Evolutionary conservation across 2,797 vertebrate species (phyloP).

Genomic region (Coluber constrictor): DNA sequence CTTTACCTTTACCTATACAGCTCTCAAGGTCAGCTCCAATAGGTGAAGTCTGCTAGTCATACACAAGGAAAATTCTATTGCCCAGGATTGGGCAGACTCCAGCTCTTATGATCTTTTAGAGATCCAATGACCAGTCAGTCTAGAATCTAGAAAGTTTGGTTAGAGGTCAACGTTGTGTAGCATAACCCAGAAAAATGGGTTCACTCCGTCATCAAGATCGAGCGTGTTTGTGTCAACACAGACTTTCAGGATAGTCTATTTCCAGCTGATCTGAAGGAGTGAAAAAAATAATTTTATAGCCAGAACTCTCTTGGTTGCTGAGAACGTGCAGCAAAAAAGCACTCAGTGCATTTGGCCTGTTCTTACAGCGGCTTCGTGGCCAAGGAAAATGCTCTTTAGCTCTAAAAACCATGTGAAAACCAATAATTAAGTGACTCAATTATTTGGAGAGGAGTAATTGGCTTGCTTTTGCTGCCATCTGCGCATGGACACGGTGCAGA

Average conservation of each 20-base stretch:
- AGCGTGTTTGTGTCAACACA: neutral
- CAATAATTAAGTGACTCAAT: constrained; percentile 48
- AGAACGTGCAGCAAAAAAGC: neutral
- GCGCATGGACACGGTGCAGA: constrained; percentile 9
- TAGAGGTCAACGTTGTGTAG: neutral
- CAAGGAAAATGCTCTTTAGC: constrained; percentile 32
- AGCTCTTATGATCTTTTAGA: neutral
- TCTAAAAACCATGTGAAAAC: constrained; percentile 30
- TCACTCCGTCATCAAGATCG: neutral
- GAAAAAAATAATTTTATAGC: neutral
- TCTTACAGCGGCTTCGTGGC: constrained; percentile 33
- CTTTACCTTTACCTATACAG: too few species aligned
- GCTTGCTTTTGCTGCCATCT: constrained; percentile 23
- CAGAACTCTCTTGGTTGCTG: neutral
- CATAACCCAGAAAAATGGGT: neutral
- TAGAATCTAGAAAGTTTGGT: neutral
- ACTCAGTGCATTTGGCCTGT: neutral
- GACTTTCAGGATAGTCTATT: neutral
- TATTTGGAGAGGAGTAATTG: neutral
- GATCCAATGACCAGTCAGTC: neutral
- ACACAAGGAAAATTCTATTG: neutral
- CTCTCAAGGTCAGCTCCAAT: neutral
- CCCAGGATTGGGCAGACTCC: neutral
- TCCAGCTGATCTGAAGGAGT: too few species aligned
- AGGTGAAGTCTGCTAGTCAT: neutral